Evolutionary conservation across 2,797 vertebrate species (phyloP).

Genomic region (Urophycis tenuis): DNA sequence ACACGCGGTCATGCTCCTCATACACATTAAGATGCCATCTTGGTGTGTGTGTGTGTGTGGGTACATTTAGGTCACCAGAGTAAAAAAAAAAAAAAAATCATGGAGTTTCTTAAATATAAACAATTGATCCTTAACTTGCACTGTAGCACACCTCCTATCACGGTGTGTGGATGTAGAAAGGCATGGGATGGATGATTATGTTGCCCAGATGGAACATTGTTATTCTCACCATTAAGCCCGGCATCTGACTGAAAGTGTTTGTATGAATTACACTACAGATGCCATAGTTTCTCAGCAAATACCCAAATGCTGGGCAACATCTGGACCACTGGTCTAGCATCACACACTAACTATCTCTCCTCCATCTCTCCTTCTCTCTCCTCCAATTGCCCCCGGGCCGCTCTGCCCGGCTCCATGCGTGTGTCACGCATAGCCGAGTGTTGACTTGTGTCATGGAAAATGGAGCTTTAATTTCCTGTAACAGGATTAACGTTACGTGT

Average conservation of each 20-base stretch:
- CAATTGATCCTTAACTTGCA: background rate
- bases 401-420: constrained; percentile 5
- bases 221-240: background rate
- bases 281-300: background rate
- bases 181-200: background rate
- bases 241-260: background rate
- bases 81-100: background rate
- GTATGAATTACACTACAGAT: background rate
- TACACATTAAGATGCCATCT: constrained; percentile 30
- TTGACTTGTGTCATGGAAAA: constrained; percentile 47
- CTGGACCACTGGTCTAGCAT: background rate
- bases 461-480: constrained; percentile 43
- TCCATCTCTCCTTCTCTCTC: constrained; percentile 2
- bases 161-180: background rate
- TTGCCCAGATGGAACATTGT: background rate
- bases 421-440: constrained; percentile 31
- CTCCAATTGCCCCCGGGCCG: background rate
- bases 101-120: background rate
- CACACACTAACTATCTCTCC: background rate
- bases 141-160: background rate
- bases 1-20: constrained; percentile 29
- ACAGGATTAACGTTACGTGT: constrained; percentile 51
- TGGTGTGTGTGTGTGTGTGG: constrained; percentile 1
- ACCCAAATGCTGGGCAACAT: background rate
- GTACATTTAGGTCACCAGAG: constrained; percentile 11